Evolutionary conservation across 2,888 invertebrate genomes (phyloP).

Genomic region (Chrysolina haemoptera): DNA sequence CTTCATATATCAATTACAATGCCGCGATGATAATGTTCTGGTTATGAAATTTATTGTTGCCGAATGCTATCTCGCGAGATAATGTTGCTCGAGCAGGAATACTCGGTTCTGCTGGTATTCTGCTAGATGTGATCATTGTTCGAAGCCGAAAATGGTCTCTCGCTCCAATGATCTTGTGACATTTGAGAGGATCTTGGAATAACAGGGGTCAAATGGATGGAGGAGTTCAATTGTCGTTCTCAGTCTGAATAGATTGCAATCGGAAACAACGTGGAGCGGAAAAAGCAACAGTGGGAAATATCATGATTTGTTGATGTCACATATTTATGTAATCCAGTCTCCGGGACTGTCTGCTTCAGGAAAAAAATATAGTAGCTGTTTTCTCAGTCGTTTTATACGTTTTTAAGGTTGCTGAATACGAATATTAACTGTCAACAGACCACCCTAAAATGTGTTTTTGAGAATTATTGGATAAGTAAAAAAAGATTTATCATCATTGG

Average conservation of each 20-base stretch:
- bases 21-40: conserved; percentile 39
- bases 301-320: too few relatives aligned
- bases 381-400: too few relatives aligned
- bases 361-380: too few relatives aligned
- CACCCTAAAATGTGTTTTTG: too few relatives aligned
- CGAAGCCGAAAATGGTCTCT: background rate
- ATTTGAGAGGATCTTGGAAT: background rate
- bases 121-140: background rate
- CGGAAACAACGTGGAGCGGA: background rate
- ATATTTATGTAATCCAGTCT: too few relatives aligned
- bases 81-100: background rate
- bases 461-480: too few relatives aligned
- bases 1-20: conserved; percentile 43
- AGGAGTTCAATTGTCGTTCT: background rate
- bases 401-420: too few relatives aligned
- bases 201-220: background rate
- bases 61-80: conserved; percentile 26
- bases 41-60: conserved; percentile 37
- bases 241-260: background rate
- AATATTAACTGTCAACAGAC: too few relatives aligned
- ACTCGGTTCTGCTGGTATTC: background rate
- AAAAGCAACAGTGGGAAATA: too few relatives aligned
- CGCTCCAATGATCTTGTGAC: background rate
- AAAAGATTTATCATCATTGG: too few relatives aligned
- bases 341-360: too few relatives aligned